Conservation (phyloP, 2,113 vertebrate genomes). For the human (Homo sapiens) region GRCh38 chr3:54498501-54499000, state of each 20-base stretch:
- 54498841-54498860: not conserved
- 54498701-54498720: not conserved
- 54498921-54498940: conserved; percentile 33
- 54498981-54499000: not conserved
- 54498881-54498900: not conserved
- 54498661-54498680: not conserved
- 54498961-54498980: not conserved
- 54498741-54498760: too few species aligned
- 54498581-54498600: not conserved
- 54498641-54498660: not conserved
- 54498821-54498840: not conserved
- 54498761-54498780: not conserved
- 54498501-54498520: not conserved
- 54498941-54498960: not conserved
- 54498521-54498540: too few species aligned
- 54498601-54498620: not conserved
- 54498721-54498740: too few species aligned
- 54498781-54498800: not conserved
- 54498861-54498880: not conserved
- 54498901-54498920: not conserved
- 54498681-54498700: not conserved
- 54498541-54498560: too few species aligned
- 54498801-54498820: not conserved
- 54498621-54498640: not conserved
- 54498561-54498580: too few species aligned